Conservation (phyloP, 2,797 vertebrate species). For the Falco rusticolus region DNA sequence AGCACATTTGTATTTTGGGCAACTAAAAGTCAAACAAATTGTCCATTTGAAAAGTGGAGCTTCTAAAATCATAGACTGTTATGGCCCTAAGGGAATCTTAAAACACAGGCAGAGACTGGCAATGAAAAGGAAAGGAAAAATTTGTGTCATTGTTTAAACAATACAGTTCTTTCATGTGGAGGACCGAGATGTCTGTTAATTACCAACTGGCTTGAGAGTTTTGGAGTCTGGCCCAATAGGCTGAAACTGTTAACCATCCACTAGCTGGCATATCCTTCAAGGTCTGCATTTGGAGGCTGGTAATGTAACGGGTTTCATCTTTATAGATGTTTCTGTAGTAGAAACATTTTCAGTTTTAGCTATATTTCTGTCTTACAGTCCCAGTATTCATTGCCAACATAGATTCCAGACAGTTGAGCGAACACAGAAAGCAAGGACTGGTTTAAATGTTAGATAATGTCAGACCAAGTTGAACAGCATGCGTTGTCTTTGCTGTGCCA, state of each 20-base stretch:
- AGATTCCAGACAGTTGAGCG: not conserved
- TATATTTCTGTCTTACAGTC: not conserved
- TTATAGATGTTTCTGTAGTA: not conserved
- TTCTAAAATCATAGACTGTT: slow-evolving; percentile 1
- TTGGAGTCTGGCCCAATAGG: slow-evolving; percentile 35
- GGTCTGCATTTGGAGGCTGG: not conserved
- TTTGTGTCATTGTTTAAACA: slow-evolving; percentile 56
- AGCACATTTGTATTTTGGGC: not conserved
- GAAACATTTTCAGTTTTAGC: not conserved
- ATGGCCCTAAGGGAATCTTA: slow-evolving; percentile 35
- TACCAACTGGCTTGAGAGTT: slow-evolving; percentile 43
- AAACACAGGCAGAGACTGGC: slow-evolving; percentile 27
- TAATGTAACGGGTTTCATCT: not conserved
- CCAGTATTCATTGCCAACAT: not conserved
- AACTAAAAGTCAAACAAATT: slow-evolving; percentile 2
- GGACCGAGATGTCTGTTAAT: slow-evolving; percentile 66
- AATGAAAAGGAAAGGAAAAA: slow-evolving; percentile 42
- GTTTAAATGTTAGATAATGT: not conserved
- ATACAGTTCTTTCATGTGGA: slow-evolving; percentile 61
- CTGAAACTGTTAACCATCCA: slow-evolving; percentile 6
- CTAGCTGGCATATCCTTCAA: slow-evolving; percentile 6
- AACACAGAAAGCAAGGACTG: not conserved
- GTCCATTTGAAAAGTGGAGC: not conserved
- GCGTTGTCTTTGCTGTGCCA: not conserved
- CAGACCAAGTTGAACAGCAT: not conserved